Percentiles rank a stretch among this genome's conserved stretches.
Evolutionary conservation across 2,797 vertebrate species (phyloP).

Genomic region (Myoxocephalus aenaeus): DNA sequence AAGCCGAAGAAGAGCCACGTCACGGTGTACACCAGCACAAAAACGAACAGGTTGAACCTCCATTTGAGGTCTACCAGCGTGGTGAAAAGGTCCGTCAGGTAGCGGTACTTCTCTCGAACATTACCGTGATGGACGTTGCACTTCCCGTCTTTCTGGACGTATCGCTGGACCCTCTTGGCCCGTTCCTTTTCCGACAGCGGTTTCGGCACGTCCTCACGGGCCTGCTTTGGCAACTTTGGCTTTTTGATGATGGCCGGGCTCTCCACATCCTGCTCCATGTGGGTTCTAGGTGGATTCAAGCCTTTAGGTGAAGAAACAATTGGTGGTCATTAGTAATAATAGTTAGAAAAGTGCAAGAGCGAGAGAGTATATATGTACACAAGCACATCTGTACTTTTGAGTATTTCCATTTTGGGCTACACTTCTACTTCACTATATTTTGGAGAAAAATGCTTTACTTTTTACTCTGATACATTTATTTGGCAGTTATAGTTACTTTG

Average conservation of each 20-base stretch:
- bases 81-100: constrained; percentile 98
- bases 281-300: constrained; percentile 87
- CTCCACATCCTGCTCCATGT: constrained; percentile 99
- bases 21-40: constrained; percentile 97
- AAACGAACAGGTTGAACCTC: constrained; percentile 98
- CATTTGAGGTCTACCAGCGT: constrained; percentile 98
- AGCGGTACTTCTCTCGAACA: constrained; percentile 95
- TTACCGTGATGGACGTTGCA: constrained; percentile 99
- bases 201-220: constrained; percentile 89
- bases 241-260: constrained; percentile 91
- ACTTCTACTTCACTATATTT: neutral
- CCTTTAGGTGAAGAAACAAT: constrained; percentile 71
- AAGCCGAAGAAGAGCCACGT: constrained; percentile 99
- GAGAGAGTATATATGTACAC: neutral
- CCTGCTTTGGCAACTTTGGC: constrained; percentile 93
- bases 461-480: neutral
- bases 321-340: neutral
- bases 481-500: neutral
- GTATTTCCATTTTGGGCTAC: neutral
- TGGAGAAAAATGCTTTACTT: neutral
- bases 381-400: neutral
- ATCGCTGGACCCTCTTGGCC: constrained; percentile 92
- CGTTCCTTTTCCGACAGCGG: constrained; percentile 84
- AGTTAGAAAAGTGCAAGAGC: neutral
- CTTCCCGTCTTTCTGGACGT: constrained; percentile 97